These are phyloP conservation scores for Montipora sp. DNA, from an alignment of 64 coral and sea anemone genomes.

Conservation along the genomic window DNA sequence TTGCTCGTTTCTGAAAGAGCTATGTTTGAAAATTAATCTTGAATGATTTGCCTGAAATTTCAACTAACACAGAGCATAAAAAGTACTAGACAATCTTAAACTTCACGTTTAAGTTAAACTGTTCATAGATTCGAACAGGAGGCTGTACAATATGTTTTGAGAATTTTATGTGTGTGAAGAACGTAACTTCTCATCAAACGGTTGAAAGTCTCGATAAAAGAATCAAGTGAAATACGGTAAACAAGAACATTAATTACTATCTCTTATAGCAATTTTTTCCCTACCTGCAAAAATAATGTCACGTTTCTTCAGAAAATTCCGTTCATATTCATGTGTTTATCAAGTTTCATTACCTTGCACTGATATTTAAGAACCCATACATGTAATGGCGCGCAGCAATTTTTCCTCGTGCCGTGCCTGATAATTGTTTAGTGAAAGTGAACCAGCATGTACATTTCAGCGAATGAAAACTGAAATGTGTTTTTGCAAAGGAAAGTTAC, in stretches of 20 bases:
- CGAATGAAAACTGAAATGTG: background rate
- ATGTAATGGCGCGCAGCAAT: background rate
- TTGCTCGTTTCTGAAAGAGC: background rate
- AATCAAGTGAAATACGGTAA: background rate
- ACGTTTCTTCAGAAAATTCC: slow-evolving; percentile 6
- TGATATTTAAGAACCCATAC: no score
- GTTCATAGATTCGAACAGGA: no score
- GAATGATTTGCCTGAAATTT: no score
- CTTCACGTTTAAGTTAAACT: no score
- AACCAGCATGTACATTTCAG: background rate
- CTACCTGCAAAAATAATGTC: slow-evolving; percentile 31
- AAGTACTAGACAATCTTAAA: no score
- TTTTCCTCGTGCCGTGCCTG: background rate
- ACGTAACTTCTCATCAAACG: background rate
- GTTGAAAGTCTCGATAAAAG: background rate
- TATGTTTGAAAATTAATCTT: no score
- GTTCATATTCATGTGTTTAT: background rate
- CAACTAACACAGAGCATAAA: no score
- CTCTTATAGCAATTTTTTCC: background rate
- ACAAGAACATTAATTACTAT: no score
- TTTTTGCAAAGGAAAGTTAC: background rate
- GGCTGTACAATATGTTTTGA: no score
- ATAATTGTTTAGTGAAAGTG: background rate
- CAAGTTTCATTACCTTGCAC: slow-evolving; percentile 12
- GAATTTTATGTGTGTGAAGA: no score